phyloP scores from a whole-genome alignment of 2,113 vertebrate species.

The Ascaphus truei region DNA sequence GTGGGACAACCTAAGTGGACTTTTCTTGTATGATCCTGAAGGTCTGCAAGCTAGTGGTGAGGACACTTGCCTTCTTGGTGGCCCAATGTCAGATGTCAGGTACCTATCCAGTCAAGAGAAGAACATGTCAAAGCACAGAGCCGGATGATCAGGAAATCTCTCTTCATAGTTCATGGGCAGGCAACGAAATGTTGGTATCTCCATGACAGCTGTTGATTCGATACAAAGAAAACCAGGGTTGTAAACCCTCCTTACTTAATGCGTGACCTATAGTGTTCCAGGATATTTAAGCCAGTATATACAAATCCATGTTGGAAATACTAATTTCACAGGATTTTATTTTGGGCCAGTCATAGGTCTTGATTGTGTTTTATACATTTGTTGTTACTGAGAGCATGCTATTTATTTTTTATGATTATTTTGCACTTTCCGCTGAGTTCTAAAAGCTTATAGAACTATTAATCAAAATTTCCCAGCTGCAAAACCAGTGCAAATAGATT shows the following conservation, averaged over 20 bases:
- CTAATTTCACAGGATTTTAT: constrained; percentile 44
- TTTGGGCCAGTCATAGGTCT: constrained; percentile 48
- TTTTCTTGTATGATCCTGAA: background rate
- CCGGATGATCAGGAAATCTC: background rate
- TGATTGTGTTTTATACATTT: constrained; percentile 45
- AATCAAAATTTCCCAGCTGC: too few species aligned
- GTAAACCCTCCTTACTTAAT: background rate
- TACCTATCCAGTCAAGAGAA: background rate
- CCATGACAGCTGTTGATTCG: background rate
- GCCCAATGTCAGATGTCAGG: background rate
- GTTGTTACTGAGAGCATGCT: constrained; percentile 46
- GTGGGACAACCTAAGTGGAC: constrained; percentile 44
- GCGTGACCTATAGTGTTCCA: background rate
- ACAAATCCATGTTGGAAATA: constrained; percentile 43
- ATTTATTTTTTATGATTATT: constrained; percentile 45
- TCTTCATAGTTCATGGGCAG: background rate
- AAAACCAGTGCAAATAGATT: too few species aligned
- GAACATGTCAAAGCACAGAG: too few species aligned
- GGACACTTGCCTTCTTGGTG: background rate
- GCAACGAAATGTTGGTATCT: background rate
- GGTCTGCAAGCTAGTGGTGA: background rate
- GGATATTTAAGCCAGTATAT: constrained; percentile 53
- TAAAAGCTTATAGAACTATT: background rate
- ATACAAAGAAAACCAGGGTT: background rate
- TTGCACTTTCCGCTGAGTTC: constrained; percentile 44